phyloP scores from a whole-genome alignment of 2,797 vertebrate species.

The Mastacembelus armatus region DNA sequence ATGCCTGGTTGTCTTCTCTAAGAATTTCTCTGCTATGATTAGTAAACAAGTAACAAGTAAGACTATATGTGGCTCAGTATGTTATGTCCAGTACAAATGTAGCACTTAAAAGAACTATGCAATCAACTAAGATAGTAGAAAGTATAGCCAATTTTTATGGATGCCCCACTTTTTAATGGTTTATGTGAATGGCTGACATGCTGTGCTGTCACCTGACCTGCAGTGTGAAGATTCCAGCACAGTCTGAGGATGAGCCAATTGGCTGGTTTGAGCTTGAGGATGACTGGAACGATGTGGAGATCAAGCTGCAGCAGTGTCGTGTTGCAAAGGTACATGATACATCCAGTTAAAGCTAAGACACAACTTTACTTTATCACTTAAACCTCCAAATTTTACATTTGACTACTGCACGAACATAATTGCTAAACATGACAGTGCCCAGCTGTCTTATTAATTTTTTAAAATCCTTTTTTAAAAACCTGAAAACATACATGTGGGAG shows the following conservation, averaged over 20 bases:
- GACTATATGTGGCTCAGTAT: neutral
- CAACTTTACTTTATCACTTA: neutral
- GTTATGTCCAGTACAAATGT: neutral
- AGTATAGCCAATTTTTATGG: neutral
- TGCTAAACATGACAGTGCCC: no score
- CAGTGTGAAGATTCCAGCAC: conserved; percentile 72
- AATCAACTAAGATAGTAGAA: neutral
- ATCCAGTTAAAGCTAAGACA: neutral
- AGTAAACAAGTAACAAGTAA: neutral
- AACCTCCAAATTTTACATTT: no score
- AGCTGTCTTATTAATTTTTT: neutral
- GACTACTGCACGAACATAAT: no score
- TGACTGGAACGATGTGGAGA: conserved; percentile 96
- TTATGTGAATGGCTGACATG: conserved; percentile 24
- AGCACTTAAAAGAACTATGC: neutral
- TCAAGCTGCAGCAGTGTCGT: conserved; percentile 93
- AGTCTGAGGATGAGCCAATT: conserved; percentile 91
- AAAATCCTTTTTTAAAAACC: neutral
- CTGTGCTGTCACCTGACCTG: conserved; percentile 54
- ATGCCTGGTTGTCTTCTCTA: no score
- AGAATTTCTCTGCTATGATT: neutral
- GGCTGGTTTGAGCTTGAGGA: conserved; percentile 98
- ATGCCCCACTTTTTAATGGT: conserved; percentile 5
- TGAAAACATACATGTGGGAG: neutral
- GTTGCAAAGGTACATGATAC: conserved; percentile 86